Evolutionary conservation across 2,888 invertebrate species (phyloP), one percentile per base, ranked within the genome.

Genomic region (Tinea semifulvella): DNA sequence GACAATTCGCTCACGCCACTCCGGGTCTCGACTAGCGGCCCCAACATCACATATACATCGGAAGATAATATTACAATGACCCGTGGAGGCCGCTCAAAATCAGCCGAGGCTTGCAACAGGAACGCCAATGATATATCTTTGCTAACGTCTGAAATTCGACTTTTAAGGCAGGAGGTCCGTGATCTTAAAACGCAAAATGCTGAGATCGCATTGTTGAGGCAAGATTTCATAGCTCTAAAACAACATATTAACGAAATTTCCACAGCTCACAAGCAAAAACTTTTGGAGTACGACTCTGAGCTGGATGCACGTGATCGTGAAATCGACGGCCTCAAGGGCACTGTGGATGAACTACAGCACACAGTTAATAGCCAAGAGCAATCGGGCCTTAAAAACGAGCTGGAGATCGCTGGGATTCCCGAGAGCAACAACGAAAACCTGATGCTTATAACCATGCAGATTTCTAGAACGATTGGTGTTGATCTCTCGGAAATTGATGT

Each of bases 301-400:
- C 10, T 39, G 17, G 19, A 7, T 2, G n/a, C 18, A 25, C 31
- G 28, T 4, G 45, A 45, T 19, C 3, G 5, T 7, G 46, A 46
- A 22, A 46, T 46, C 7, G 13, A 10, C 27, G 18, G 36, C n/a
- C 44, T 27, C 42, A 49, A 36, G 19, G 45, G 17, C 11, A 39
- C 39, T 14, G 46, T 50, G 2, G 20, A 16, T 2, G 22, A 28
- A 6, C 45, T 50, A 1, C 43, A 52, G 42, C 44, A 45, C 6
- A 45, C 49, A 19, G 3, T 51, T 7, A 48, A 46, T 7, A 19
- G 39, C 20, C 28, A 31, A 28, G 40, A 16, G n/a, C 45, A 45
- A 17, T 7, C 20, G 7, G 3, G 2, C n/a, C 14, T 45, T 8
- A 40, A 22, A 40, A 45, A 45, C 14, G 27, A 40, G 14, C 16